A percentile compares a stretch with the other conserved stretches of the same genome.
Conservation (phyloP, 2,113 vertebrate species). For the Triplophysa tibetana region DNA sequence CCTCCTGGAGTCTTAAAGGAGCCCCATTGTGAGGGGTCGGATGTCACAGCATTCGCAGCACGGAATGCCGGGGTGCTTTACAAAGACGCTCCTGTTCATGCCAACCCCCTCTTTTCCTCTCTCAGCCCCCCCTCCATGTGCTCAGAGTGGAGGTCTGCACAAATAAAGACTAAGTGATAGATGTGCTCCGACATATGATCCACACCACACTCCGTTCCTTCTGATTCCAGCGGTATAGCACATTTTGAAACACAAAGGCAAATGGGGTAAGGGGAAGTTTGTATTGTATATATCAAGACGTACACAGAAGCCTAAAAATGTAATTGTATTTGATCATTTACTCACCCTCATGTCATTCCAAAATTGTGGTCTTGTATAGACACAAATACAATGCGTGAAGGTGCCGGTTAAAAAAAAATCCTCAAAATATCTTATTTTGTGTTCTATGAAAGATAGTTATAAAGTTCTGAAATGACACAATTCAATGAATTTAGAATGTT, state of each 20-base stretch:
- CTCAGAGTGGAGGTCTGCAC: constrained; percentile 42
- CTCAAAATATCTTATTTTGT: background rate
- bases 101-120: constrained; percentile 21
- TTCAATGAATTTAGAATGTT: too few species aligned
- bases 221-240: constrained; percentile 45
- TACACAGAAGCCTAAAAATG: constrained; percentile 2
- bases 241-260: constrained; percentile 40
- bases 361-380: too few species aligned
- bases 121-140: background rate
- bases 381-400: too few species aligned
- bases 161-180: constrained; percentile 56
- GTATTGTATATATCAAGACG: constrained; percentile 13
- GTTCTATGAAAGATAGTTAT: too few species aligned
- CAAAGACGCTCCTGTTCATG: constrained; percentile 56
- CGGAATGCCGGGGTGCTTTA: constrained; percentile 47
- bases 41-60: constrained; percentile 51
- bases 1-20: constrained; percentile 53
- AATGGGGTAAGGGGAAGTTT: constrained; percentile 24
- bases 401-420: too few species aligned
- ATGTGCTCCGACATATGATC: constrained; percentile 57
- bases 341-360: too few species aligned
- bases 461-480: too few species aligned
- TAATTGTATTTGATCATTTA: too few species aligned
- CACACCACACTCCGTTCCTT: constrained; percentile 35
- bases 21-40: constrained; percentile 56